phyloP scores from a whole-genome alignment of 2,113 vertebrate genomes.

The Pluvialis apricaria region DNA sequence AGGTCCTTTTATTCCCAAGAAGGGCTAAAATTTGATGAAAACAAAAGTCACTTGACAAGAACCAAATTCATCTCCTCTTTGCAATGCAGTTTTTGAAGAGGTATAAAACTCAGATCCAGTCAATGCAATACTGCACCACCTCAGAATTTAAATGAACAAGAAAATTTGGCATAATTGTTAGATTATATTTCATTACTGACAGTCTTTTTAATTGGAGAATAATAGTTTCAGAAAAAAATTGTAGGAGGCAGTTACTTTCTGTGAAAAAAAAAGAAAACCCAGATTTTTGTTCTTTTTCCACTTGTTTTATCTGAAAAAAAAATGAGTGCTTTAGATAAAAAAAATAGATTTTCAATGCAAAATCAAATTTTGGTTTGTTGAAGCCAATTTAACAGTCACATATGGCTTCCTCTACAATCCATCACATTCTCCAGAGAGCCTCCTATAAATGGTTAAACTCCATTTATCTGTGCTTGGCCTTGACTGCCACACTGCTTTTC shows the following conservation, averaged over 20 bases:
- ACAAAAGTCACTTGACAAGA: background rate
- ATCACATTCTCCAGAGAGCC: background rate
- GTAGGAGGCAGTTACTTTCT: background rate
- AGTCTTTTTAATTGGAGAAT: background rate
- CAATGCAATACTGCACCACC: background rate
- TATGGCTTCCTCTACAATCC: background rate
- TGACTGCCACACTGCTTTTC: background rate
- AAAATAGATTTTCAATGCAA: background rate
- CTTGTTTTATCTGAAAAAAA: background rate
- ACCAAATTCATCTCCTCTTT: background rate
- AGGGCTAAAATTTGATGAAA: background rate
- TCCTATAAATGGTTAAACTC: background rate
- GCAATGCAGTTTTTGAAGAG: background rate
- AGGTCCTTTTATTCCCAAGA: background rate
- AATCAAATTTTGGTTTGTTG: background rate
- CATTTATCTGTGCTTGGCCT: background rate
- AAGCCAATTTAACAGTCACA: background rate
- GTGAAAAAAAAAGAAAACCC: background rate
- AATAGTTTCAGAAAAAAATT: background rate
- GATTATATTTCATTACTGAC: background rate
- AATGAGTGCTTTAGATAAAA: background rate
- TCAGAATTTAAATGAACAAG: background rate
- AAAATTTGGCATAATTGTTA: background rate
- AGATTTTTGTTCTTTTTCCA: background rate
- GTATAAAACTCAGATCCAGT: background rate